Percentiles rank a stretch among this genome's conserved stretches.
Conservation (phyloP, 2,113 vertebrate species). For the Lethenteron camtschaticum region DNA sequence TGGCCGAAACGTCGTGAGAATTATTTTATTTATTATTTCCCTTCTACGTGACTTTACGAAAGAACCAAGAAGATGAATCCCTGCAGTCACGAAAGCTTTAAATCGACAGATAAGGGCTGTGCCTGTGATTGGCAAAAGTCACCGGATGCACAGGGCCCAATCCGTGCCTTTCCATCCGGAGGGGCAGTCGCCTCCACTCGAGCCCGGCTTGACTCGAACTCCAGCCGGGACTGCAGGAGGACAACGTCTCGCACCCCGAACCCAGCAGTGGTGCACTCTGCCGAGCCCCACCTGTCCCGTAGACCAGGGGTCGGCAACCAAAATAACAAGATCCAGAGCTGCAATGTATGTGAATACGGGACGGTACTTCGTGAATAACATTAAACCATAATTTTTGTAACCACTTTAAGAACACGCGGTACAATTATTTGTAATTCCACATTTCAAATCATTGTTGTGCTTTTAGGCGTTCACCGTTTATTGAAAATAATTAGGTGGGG, state of each 20-base stretch:
- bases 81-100: not conserved
- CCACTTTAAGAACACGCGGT: too few species aligned
- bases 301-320: not conserved
- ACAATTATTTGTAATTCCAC: too few species aligned
- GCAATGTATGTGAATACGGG: not conserved
- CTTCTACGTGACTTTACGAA: too few species aligned
- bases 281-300: conserved; percentile 30
- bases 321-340: not conserved
- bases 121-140: not conserved
- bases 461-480: too few species aligned
- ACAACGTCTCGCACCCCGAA: conserved; percentile 26
- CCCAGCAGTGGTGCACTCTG: conserved; percentile 34
- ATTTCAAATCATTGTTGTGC: too few species aligned
- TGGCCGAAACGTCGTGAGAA: too few species aligned
- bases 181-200: conserved; percentile 19
- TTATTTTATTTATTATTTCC: too few species aligned
- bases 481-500: too few species aligned
- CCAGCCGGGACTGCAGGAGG: conserved; percentile 40
- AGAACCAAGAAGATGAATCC: too few species aligned
- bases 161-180: not conserved
- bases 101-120: not conserved
- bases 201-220: conserved; percentile 43
- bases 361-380: not conserved
- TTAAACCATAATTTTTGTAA: not conserved
- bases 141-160: conserved; percentile 5